These are phyloP conservation scores for Galago senegalensis DNA, from an alignment of 2,797 vertebrate genomes.

Conservation along the genomic window DNA sequence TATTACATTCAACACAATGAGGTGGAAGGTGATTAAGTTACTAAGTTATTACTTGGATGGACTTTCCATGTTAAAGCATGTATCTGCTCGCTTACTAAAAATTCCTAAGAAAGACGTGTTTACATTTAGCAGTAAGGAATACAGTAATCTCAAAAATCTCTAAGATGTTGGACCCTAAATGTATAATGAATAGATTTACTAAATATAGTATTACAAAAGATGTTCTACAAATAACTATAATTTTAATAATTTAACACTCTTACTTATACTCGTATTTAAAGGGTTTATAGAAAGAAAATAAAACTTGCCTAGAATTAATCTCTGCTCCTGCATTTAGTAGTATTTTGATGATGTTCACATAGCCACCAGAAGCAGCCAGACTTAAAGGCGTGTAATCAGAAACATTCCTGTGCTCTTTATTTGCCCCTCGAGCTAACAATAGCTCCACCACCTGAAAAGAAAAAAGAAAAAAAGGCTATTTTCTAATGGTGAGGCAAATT, in stretches of 20 bases:
- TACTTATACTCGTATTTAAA: neutral
- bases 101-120: neutral
- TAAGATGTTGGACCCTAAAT: conserved; percentile 16
- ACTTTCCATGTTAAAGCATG: neutral
- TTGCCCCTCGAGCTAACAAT: conserved; percentile 92
- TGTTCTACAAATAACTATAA: conserved; percentile 27
- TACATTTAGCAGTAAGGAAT: conserved; percentile 9
- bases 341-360: conserved; percentile 94
- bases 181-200: neutral
- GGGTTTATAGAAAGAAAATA: conserved; percentile 20
- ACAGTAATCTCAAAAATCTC: conserved; percentile 28
- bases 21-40: neutral
- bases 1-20: conserved; percentile 15
- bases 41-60: neutral
- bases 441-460: conserved; percentile 91
- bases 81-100: conserved; percentile 44
- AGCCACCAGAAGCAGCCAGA: conserved; percentile 92
- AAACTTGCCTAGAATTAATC: conserved; percentile 92
- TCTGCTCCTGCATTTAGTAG: conserved; percentile 92
- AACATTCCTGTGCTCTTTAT: conserved; percentile 93
- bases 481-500: conserved; percentile 1
- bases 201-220: conserved; percentile 14
- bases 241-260: neutral
- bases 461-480: conserved; percentile 41
- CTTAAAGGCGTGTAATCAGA: conserved; percentile 93